phyloP scores from a whole-genome alignment of 2,888 invertebrate genomes.

The Polymixis lichenea region DNA sequence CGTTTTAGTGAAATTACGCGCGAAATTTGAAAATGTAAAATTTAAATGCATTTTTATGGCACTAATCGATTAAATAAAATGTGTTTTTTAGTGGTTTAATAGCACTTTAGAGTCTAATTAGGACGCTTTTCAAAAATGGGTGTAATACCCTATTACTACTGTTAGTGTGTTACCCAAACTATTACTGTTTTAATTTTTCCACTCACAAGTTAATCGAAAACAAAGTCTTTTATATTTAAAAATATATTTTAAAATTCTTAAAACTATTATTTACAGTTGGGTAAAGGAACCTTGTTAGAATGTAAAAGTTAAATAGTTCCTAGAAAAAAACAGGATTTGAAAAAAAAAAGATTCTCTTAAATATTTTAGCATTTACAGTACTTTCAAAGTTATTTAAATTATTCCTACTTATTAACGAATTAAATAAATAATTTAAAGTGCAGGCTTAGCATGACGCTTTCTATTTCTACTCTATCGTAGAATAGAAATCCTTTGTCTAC shows the following conservation, averaged over 20 bases:
- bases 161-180: too few species aligned
- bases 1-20: too few species aligned
- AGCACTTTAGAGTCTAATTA: too few species aligned
- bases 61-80: too few species aligned
- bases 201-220: neutral
- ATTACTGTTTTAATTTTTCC: neutral
- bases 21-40: too few species aligned
- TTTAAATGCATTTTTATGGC: too few species aligned
- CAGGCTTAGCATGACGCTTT: too few species aligned
- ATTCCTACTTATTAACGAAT: slow-evolving; percentile 2
- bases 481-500: too few species aligned
- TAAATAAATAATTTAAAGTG: slow-evolving; percentile 29
- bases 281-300: slow-evolving; percentile 22
- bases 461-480: too few species aligned
- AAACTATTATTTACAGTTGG: slow-evolving; percentile 51
- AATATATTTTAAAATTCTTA: slow-evolving; percentile 39
- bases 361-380: slow-evolving; percentile 13
- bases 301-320: neutral
- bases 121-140: too few species aligned
- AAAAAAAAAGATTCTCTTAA: neutral
- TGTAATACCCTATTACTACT: too few species aligned
- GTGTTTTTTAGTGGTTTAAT: too few species aligned
- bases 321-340: neutral
- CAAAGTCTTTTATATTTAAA: slow-evolving; percentile 5
- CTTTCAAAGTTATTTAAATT: slow-evolving; percentile 27